Base-by-base conservation (phyloP, 2,797 vertebrate species). In the Anguilla megastoma region DNA sequence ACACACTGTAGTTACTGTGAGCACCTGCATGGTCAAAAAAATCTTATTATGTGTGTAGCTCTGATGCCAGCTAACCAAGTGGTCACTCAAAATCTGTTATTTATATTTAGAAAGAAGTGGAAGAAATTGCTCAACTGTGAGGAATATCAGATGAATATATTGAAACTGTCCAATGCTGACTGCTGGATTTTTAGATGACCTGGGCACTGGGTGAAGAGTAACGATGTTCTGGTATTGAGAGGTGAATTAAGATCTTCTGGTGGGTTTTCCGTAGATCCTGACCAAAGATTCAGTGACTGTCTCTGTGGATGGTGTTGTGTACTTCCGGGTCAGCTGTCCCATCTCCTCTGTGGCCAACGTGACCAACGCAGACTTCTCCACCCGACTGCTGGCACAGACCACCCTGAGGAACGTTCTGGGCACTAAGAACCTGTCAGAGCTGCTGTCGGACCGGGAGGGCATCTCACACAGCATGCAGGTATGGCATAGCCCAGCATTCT, bases 391-490 rank as follows among this genome's bases (percentile, higher is more conserved):
- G 87, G 96, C 96, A 84, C 96, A 97, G 89, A 97, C 96, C 88
- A 97, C 95, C 80, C 94, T 97, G 85, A 94, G 96, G 87, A 97
- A 97, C 2, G 96, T 96, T 48, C 92, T 97, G 90, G 96, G 96
- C 8, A 97, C 96, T 0, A 96, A 96, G 92, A 97, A 95, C 94
- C 93, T 97, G 50, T 2, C 96, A 2, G 96, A 97, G 90, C 88
- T 97, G 30, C 87, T 97, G 90, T 96, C 96, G 58, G 96, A 97
- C 86, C 94, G 96, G 0, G 96, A 97, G 85, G 90, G 93, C 79
- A 96, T 97, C 1, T 95, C 96, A 79, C 95, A 96, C 79, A 95
- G 93, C 92, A 97, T 97, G 96, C 96, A 97, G 95, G 96, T 96
- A 93, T 21, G 86, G 2, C 30, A 14, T 52, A 24, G 12, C 7